These are phyloP conservation scores for Heliconius himera DNA, from an alignment of 1,140 invertebrate genomes.

Conservation along the genomic window DNA sequence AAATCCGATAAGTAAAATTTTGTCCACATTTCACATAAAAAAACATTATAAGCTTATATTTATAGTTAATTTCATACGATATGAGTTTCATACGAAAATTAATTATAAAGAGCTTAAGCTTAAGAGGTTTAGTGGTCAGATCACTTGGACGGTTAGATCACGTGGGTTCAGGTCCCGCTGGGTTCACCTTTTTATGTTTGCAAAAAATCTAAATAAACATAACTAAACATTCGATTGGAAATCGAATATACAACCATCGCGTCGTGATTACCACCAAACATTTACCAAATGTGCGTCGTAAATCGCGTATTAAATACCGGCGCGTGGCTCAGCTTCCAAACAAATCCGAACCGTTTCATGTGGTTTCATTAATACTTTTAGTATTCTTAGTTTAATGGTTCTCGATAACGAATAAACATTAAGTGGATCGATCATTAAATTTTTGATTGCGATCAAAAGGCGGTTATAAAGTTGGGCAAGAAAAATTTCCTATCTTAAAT, in stretches of 20 bases:
- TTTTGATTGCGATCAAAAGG: not conserved
- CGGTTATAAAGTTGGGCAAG: not conserved
- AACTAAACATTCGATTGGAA: too few species aligned
- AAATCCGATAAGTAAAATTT: too few species aligned
- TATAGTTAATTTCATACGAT: too few species aligned
- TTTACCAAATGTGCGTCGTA: not conserved
- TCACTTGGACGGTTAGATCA: too few species aligned
- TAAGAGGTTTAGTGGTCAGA: too few species aligned
- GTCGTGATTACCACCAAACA: not conserved
- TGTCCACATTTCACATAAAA: too few species aligned
- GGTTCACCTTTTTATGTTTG: too few species aligned
- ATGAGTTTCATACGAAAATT: too few species aligned
- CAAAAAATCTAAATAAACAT: not conserved
- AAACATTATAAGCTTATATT: too few species aligned
- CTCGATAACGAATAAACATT: conserved; percentile 22
- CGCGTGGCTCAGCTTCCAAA: conserved; percentile 21
- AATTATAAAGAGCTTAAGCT: too few species aligned
- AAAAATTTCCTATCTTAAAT: not conserved
- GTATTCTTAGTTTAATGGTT: conserved; percentile 22
- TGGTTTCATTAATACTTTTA: conserved; percentile 24
- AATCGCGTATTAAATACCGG: conserved; percentile 7
- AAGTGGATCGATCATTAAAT: not conserved
- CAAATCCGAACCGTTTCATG: conserved; percentile 27
- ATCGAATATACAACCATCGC: not conserved
- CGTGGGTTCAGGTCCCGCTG: too few species aligned